Conservation (phyloP, 2,888 invertebrate species). For the Alsophila aescularia region DNA sequence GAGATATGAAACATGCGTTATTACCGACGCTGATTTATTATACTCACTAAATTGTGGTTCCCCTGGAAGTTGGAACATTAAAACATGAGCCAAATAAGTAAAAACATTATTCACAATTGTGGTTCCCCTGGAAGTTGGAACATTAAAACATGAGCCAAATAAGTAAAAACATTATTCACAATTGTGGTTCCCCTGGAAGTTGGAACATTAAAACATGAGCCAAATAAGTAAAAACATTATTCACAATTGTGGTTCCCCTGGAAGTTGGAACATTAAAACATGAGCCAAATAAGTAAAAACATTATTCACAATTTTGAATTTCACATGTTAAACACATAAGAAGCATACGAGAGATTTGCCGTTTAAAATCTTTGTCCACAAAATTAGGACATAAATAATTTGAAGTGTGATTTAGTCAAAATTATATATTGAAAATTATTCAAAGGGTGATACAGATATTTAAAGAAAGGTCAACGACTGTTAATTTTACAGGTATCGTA, state of each 20-base stretch:
- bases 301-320: conserved; percentile 70
- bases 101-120: conserved; percentile 74
- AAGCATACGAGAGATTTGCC: conserved; percentile 44
- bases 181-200: conserved; percentile 67
- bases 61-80: conserved; percentile 74
- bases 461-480: conserved; percentile 59
- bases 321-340: conserved; percentile 35
- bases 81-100: conserved; percentile 71
- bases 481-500: conserved; percentile 59
- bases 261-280: conserved; percentile 66
- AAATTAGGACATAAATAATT: conserved; percentile 44
- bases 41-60: conserved; percentile 83
- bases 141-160: conserved; percentile 72
- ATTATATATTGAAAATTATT: conserved; percentile 56
- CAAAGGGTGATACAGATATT: conserved; percentile 56
- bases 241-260: conserved; percentile 81
- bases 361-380: conserved; percentile 60
- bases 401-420: conserved; percentile 52
- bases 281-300: conserved; percentile 69
- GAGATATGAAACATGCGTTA: conserved; percentile 56
- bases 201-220: conserved; percentile 72
- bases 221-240: conserved; percentile 75
- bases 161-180: conserved; percentile 78
- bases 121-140: conserved; percentile 72
- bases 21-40: conserved; percentile 65